Evolutionary conservation across 2,888 invertebrate genomes (phyloP).

Genomic region (Heliconius charithonia): DNA sequence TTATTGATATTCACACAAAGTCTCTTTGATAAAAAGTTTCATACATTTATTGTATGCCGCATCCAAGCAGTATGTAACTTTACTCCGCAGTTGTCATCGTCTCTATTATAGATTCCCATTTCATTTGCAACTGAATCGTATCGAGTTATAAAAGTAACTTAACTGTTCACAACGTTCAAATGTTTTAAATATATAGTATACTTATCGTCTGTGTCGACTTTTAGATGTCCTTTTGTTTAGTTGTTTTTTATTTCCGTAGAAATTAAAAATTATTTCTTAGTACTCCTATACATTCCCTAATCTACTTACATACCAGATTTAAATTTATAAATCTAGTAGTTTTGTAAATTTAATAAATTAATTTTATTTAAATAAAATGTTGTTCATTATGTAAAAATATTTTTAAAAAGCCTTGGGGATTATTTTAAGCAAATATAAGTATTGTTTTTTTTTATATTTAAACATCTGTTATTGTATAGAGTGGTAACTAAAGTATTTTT

Average conservation of each 20-base stretch:
- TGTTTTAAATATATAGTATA: constrained; percentile 18
- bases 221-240: background rate
- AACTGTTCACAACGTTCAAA: constrained; percentile 6
- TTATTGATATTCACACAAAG: background rate
- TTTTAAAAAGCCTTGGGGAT: too few species aligned
- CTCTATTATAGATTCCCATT: constrained; percentile 72
- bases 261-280: too few species aligned
- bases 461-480: too few species aligned
- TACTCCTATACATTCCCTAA: background rate
- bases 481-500: too few species aligned
- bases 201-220: background rate
- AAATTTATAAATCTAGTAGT: background rate
- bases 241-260: too few species aligned
- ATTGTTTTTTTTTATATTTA: too few species aligned
- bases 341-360: too few species aligned
- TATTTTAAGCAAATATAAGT: too few species aligned
- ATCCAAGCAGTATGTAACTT: constrained; percentile 47
- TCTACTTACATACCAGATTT: background rate
- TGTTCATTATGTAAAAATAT: too few species aligned
- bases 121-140: constrained; percentile 60
- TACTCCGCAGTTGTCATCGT: constrained; percentile 43
- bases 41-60: constrained; percentile 43
- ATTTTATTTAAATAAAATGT: too few species aligned
- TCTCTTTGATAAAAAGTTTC: background rate
- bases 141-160: constrained; percentile 43